phyloP scores from a whole-genome alignment of 37 sponge, comb jelly and placozoan genomes.

The Halisarca cf. caerulea region DNA sequence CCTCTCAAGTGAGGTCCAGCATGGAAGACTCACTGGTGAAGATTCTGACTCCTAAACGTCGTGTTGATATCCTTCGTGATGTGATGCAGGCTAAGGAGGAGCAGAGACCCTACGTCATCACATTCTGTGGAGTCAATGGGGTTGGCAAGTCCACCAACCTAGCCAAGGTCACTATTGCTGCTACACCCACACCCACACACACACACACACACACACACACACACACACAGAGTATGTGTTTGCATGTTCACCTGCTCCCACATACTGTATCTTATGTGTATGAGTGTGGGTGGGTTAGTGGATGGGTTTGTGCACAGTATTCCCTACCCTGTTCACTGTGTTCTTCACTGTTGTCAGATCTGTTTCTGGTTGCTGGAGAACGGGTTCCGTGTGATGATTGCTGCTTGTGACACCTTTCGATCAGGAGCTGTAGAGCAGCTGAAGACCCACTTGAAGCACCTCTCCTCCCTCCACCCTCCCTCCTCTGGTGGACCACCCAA shows the following conservation, averaged over 20 bases:
- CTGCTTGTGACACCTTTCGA: constrained; percentile 96
- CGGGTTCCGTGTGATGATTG: constrained; percentile 81
- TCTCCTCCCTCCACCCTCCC: constrained; percentile 78
- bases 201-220: too few species aligned
- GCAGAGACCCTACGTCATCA: constrained; percentile 80
- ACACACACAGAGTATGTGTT: too few species aligned
- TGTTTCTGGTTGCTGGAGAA: constrained; percentile 96
- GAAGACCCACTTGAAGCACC: constrained; percentile 75
- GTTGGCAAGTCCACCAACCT: constrained; percentile 98
- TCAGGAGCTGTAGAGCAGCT: constrained; percentile 97
- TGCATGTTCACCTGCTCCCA: too few species aligned
- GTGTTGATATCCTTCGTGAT: constrained; percentile 81
- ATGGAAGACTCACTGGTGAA: constrained; percentile 83
- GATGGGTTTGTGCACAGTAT: neutral
- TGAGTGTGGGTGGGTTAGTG: neutral
- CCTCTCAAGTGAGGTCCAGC: constrained; percentile 52
- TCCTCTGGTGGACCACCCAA: constrained; percentile 40
- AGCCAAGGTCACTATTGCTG: constrained; percentile 78
- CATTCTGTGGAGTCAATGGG: constrained; percentile 98
- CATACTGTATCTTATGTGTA: too few species aligned
- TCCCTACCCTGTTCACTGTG: neutral
- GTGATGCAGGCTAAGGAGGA: constrained; percentile 56
- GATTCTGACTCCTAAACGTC: constrained; percentile 84
- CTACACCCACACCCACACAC: too few species aligned
- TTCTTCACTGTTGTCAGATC: constrained; percentile 35